Base-by-base conservation (phyloP, 2,888 invertebrate species). In the Cabera pusaria region DNA sequence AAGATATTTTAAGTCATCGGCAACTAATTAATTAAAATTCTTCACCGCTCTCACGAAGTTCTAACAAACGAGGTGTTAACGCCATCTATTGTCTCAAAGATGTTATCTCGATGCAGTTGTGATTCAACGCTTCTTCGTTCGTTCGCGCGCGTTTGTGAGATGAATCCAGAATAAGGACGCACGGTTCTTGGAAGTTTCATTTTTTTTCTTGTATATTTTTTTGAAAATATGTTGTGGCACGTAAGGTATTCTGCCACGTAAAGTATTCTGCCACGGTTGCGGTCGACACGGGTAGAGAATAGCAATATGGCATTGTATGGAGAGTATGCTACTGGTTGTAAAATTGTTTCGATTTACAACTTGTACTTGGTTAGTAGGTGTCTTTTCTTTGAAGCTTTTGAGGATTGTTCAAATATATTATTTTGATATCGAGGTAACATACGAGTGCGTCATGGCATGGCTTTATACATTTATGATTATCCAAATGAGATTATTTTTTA, bases 171-270 rank as follows among this genome's bases (percentile, higher is more conserved):
- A 75, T 79, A 70, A 60, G 58, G 55, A 43, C 35, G 52, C 44
- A 34, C 16, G 5, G n/a, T 52, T 50, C 52, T 50, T 21, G 38
- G 50, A 50, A 50, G 20, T 14, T 27, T 8, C 36, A 42, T 31
- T 44, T 65, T 24, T 45, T 51, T 45, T 62, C 23, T 44, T n/a
- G n/a, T n/a, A n/a, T n/a, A n/a, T 50, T 55, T 58, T 49, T 61
- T 52, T 62, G 71, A 78, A 78, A 78, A 74, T 67, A 61, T 74
- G 73, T 71, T 67, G 64, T 72, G 54, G 56, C n/a, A n/a, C n/a
- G n/a, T n/a, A n/a, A n/a, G n/a, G n/a, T n/a, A n/a, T n/a, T n/a
- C n/a, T n/a, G n/a, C n/a, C 56, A 57, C 64, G 76, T 76, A 77
- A 79, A 76, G 62, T 72, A 71, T 71, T 69, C 55, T 54, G 50